Percentiles rank a stretch among this genome's conserved stretches.
Evolutionary conservation across 2,888 invertebrate species (phyloP).

Genomic region (Muscina levida): DNA sequence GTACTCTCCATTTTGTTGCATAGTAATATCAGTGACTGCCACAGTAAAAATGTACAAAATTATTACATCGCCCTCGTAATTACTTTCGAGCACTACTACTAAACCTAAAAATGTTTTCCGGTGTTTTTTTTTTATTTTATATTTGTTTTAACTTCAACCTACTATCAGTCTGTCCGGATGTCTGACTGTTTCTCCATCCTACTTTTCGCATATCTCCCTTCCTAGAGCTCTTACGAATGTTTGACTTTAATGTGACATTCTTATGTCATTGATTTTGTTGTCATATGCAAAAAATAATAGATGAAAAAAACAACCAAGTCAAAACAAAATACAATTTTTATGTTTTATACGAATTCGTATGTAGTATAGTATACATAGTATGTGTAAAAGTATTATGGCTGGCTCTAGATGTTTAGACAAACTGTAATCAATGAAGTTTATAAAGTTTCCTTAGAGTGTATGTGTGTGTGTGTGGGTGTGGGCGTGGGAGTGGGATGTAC

Average conservation of each 20-base stretch:
- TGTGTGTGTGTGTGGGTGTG: conserved; percentile 8
- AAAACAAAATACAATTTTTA: background rate
- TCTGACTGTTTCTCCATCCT: background rate
- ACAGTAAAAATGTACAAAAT: too few species aligned
- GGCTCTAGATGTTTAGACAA: conserved; percentile 4
- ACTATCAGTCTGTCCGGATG: background rate
- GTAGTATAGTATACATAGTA: too few species aligned
- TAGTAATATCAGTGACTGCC: too few species aligned
- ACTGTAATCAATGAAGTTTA: conserved; percentile 43
- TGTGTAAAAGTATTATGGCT: background rate
- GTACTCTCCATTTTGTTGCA: too few species aligned
- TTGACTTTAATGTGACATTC: conserved; percentile 62
- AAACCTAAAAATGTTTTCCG: too few species aligned
- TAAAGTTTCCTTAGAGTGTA: background rate
- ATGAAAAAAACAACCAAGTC: background rate
- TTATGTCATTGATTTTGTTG: conserved; percentile 56
- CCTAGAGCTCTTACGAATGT: conserved; percentile 42
- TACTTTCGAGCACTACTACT: too few species aligned
- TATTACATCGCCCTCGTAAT: too few species aligned
- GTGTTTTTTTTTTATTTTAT: background rate
- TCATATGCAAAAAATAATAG: conserved; percentile 45
- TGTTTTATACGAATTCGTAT: background rate
- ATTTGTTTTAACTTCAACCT: background rate
- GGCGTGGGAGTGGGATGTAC: background rate
- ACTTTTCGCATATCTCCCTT: background rate